Conservation (phyloP, 2,888 invertebrate genomes). For the Eueremaeus valkanovi region DNA sequence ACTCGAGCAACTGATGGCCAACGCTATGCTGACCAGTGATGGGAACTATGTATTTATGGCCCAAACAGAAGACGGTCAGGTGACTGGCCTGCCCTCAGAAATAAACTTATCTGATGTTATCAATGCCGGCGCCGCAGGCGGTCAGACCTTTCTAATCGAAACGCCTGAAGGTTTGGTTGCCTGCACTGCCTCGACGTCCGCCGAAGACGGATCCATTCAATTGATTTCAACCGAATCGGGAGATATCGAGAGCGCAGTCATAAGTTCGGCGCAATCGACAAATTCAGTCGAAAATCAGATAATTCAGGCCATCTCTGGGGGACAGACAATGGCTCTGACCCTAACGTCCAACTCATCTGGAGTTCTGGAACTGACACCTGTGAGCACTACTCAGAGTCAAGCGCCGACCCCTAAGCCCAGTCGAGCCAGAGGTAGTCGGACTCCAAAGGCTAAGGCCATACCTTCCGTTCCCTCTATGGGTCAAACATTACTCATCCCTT, state of each 20-base stretch:
- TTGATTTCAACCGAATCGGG: constrained; percentile 9
- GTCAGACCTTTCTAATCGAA: constrained; percentile 39
- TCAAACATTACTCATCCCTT: neutral
- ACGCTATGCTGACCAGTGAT: constrained; percentile 36
- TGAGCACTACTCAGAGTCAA: neutral
- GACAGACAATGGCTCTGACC: constrained; percentile 34
- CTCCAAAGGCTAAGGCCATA: neutral
- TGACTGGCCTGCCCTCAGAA: constrained; percentile 25
- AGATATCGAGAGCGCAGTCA: constrained; percentile 22
- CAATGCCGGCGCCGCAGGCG: constrained; percentile 28
- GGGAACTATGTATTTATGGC: constrained; percentile 40
- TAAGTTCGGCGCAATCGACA: neutral
- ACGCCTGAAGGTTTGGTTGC: constrained; percentile 39
- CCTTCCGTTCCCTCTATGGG: constrained; percentile 15
- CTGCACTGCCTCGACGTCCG: constrained; percentile 29
- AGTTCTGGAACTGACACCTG: constrained; percentile 35
- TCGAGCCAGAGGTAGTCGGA: neutral
- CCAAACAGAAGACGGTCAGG: constrained; percentile 35
- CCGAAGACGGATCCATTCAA: constrained; percentile 38
- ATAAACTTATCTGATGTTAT: constrained; percentile 37
- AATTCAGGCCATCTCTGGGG: constrained; percentile 5
- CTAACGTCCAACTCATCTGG: constrained; percentile 30
- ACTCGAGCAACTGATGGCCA: constrained; percentile 35
- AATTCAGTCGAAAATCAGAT: constrained; percentile 9
- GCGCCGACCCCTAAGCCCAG: neutral